A percentile compares a stretch with the other conserved stretches of the same genome.
phyloP scores from a whole-genome alignment of 2,888 invertebrate species.

The Spicauda simplicius region DNA sequence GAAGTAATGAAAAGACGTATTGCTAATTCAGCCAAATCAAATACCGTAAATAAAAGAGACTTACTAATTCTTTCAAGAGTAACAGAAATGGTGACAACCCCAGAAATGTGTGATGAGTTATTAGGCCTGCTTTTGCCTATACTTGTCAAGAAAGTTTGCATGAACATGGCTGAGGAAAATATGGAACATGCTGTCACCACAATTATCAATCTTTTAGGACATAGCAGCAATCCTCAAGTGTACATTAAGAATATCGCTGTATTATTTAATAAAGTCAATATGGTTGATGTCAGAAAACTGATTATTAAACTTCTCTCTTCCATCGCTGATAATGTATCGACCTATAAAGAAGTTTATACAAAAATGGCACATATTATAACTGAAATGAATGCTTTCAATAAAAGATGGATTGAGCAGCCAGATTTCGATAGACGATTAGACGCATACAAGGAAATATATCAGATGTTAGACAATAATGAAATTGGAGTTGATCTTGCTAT shows the following conservation, averaged over 20 bases:
- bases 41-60: slow-evolving; percentile 88
- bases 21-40: slow-evolving; percentile 82
- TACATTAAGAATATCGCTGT: slow-evolving; percentile 90
- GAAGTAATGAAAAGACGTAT: slow-evolving; percentile 88
- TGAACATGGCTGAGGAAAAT: slow-evolving; percentile 87
- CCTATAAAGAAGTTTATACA: slow-evolving; percentile 71
- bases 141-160: slow-evolving; percentile 86
- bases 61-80: slow-evolving; percentile 90
- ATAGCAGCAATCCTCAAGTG: slow-evolving; percentile 86
- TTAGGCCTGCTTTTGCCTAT: slow-evolving; percentile 90
- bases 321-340: slow-evolving; percentile 78
- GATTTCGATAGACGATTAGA: slow-evolving; percentile 93
- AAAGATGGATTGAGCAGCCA: slow-evolving; percentile 96
- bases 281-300: slow-evolving; percentile 88
- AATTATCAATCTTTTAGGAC: slow-evolving; percentile 89
- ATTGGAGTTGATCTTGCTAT: slow-evolving; percentile 88
- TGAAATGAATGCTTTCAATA: slow-evolving; percentile 94
- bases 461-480: slow-evolving; percentile 73
- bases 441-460: slow-evolving; percentile 89
- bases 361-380: slow-evolving; percentile 83
- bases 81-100: slow-evolving; percentile 89
- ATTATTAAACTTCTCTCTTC: slow-evolving; percentile 86
- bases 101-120: slow-evolving; percentile 88
- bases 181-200: slow-evolving; percentile 89
- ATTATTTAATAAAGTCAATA: slow-evolving; percentile 88